Conservation (phyloP, 2,113 vertebrate genomes). For the Saguinus imperator region DNA sequence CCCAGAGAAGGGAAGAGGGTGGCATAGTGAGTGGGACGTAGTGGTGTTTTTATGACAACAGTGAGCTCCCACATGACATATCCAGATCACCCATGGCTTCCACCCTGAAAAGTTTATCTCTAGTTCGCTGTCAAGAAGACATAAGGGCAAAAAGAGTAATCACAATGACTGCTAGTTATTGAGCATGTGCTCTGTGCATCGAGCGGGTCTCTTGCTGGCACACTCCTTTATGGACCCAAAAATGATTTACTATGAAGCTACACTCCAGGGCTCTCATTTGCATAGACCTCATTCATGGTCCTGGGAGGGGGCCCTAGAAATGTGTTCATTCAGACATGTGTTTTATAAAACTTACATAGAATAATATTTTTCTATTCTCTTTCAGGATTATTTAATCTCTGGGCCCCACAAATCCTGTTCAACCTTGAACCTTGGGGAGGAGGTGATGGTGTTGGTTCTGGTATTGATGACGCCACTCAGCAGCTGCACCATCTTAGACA, state of each 20-base stretch:
- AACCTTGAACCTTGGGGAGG: background rate
- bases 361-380: background rate
- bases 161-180: too few species aligned
- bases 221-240: background rate
- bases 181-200: fast-evolving
- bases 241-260: background rate
- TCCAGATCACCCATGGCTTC: background rate
- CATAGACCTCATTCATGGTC: background rate
- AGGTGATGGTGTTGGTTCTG: background rate
- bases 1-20: too few species aligned
- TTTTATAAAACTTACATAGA: background rate
- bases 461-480: fast-evolving
- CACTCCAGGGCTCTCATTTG: fast-evolving
- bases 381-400: background rate
- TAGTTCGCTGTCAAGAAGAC: background rate
- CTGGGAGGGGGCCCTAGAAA: background rate
- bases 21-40: fast-evolving
- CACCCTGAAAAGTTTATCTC: background rate
- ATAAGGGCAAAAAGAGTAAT: background rate
- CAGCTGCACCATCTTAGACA: background rate
- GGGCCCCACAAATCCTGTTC: background rate
- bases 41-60: background rate
- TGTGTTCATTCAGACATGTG: background rate
- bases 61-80: background rate
- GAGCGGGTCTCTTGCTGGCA: background rate